Evolutionary conservation across 2,113 vertebrate genomes (phyloP).

Genomic region (Stegostoma tigrinum): DNA sequence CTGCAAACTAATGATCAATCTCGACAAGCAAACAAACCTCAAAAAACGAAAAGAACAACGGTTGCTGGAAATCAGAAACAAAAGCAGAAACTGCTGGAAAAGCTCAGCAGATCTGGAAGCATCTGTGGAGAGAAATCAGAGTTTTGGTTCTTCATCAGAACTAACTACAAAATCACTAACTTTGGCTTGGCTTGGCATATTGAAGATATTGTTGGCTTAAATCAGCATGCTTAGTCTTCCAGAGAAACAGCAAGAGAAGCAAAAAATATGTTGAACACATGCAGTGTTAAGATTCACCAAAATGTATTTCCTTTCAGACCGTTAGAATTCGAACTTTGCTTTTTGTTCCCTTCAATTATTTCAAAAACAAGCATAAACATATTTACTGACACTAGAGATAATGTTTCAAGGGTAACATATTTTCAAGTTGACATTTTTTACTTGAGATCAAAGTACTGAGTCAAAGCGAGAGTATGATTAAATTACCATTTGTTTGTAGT

Average conservation of each 20-base stretch:
- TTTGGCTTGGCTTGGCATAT: neutral
- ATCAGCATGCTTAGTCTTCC: neutral
- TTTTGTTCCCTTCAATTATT: neutral
- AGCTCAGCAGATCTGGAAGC: too few species aligned
- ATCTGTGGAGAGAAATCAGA: too few species aligned
- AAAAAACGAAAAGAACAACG: too few species aligned
- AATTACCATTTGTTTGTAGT: neutral
- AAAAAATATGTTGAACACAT: neutral
- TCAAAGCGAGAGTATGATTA: neutral
- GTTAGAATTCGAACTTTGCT: neutral
- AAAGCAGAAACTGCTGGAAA: too few species aligned
- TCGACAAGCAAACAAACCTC: too few species aligned
- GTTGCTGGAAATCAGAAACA: too few species aligned
- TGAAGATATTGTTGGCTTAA: neutral
- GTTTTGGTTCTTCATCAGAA: too few species aligned
- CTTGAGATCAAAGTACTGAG: neutral
- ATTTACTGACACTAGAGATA: neutral
- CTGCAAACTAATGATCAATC: too few species aligned
- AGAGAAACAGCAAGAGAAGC: neutral
- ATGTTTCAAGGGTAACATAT: neutral
- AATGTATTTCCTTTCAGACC: neutral
- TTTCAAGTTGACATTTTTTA: neutral
- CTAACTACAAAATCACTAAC: neutral
- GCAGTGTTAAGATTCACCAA: neutral
- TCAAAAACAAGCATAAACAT: neutral